These are phyloP conservation scores for Artibeus lituratus DNA, from an alignment of 2,797 vertebrate species.

Conservation along the genomic window DNA sequence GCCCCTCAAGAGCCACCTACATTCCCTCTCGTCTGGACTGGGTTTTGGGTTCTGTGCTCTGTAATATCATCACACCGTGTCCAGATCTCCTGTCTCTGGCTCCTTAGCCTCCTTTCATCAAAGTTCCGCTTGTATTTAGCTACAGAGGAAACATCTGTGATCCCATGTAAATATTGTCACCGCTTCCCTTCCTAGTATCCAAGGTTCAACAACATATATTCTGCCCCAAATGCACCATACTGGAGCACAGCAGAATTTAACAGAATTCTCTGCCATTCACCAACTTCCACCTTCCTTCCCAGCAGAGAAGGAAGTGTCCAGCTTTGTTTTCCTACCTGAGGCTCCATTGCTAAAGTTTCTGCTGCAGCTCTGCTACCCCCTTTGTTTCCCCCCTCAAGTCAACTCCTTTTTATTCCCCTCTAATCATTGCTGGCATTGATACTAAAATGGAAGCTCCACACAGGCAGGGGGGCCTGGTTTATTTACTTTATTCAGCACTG, in stretches of 20 bases:
- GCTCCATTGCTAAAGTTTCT: neutral
- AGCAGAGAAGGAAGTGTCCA: neutral
- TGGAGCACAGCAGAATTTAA: neutral
- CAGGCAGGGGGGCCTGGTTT: neutral
- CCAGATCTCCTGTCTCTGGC: neutral
- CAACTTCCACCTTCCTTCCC: neutral
- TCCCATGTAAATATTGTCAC: neutral
- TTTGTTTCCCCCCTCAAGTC: neutral
- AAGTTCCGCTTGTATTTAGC: neutral
- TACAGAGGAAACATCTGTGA: neutral
- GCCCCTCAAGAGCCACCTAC: neutral
- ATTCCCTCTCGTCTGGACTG: neutral
- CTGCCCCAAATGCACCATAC: neutral
- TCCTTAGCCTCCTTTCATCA: neutral
- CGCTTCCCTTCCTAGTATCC: neutral
- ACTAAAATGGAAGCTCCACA: neutral
- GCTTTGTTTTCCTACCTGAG: neutral
- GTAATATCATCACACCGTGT: neutral
- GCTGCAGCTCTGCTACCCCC: neutral
- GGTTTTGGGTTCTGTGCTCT: neutral
- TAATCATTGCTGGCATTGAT: neutral
- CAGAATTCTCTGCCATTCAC: neutral
- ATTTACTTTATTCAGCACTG: neutral
- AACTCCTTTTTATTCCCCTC: neutral
- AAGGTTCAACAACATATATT: neutral